Percentiles rank a stretch among this genome's conserved stretches.
Conservation (phyloP, 92 coral and sea anemone species). For the Plumapathes pennacea region DNA sequence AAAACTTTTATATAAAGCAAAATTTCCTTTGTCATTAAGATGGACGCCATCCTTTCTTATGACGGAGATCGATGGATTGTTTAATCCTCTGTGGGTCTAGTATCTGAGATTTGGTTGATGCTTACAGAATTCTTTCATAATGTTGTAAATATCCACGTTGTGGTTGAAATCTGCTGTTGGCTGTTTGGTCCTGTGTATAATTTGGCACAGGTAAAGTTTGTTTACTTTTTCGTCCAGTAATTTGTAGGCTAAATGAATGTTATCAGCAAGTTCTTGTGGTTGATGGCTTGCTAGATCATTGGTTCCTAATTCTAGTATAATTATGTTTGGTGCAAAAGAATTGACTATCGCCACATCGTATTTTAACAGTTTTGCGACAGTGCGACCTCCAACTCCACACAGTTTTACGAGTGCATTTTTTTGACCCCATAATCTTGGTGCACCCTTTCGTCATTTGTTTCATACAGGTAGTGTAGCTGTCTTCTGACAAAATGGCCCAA, state of each 20-base stretch:
- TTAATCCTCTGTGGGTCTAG: slow-evolving; percentile 25
- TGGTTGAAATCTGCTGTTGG: too few relatives aligned
- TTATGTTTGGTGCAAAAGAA: slow-evolving; percentile 29
- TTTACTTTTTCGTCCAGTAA: slow-evolving; percentile 17
- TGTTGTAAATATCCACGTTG: too few relatives aligned
- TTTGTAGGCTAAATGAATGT: too few relatives aligned
- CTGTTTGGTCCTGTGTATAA: too few relatives aligned
- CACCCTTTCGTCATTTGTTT: too few relatives aligned
- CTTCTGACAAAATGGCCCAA: too few relatives aligned
- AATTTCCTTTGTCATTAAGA: slow-evolving; percentile 14
- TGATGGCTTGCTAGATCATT: slow-evolving; percentile 17
- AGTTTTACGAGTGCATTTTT: too few relatives aligned
- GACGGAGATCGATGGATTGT: not conserved
- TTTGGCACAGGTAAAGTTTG: slow-evolving; percentile 25
- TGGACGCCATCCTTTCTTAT: slow-evolving; percentile 12
- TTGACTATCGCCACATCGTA: slow-evolving; percentile 25
- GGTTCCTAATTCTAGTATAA: slow-evolving; percentile 22
- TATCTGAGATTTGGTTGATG: slow-evolving; percentile 7
- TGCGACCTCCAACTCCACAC: slow-evolving; percentile 32
- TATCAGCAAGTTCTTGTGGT: too few relatives aligned
- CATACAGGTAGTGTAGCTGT: too few relatives aligned
- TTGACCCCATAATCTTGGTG: too few relatives aligned
- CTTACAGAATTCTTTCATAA: too few relatives aligned
- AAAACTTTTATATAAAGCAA: slow-evolving; percentile 30
- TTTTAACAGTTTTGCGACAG: slow-evolving; percentile 22